Percentiles rank a stretch among this genome's conserved stretches.
These are phyloP conservation scores for Cerceris ruficornis DNA, from an alignment of 2,888 invertebrate species.

Conservation along the genomic window DNA sequence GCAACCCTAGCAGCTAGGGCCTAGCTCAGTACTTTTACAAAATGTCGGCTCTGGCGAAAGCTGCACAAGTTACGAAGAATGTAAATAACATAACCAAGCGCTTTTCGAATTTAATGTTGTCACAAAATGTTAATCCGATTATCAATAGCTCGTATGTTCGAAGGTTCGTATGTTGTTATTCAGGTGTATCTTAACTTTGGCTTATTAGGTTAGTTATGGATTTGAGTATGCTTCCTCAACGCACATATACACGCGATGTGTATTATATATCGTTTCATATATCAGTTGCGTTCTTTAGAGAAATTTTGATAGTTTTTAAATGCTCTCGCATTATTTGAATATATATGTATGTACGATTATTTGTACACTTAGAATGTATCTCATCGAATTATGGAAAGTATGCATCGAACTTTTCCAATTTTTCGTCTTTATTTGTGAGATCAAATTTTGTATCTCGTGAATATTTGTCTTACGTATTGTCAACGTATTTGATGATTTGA, in stretches of 20 bases:
- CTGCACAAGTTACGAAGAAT: slow-evolving; percentile 58
- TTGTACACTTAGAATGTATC: not conserved
- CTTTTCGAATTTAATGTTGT: slow-evolving; percentile 67
- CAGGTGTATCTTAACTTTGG: not conserved
- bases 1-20: not conserved
- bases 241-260: too few species aligned
- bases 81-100: slow-evolving; percentile 71
- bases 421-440: not conserved
- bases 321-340: too few species aligned
- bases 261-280: too few species aligned
- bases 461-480: not conserved
- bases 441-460: slow-evolving; percentile 1
- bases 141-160: slow-evolving; percentile 10
- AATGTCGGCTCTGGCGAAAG: slow-evolving; percentile 72
- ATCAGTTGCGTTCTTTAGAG: too few species aligned
- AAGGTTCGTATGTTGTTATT: slow-evolving; percentile 44
- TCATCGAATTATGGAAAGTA: too few species aligned
- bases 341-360: not conserved
- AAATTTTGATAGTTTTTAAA: too few species aligned
- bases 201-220: not conserved
- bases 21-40: slow-evolving; percentile 31
- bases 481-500: not conserved
- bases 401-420: too few species aligned
- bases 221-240: too few species aligned
- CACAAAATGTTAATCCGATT: slow-evolving; percentile 8